Conservation (phyloP, 1,140 invertebrate genomes). For the Asbolus verrucosus region DNA sequence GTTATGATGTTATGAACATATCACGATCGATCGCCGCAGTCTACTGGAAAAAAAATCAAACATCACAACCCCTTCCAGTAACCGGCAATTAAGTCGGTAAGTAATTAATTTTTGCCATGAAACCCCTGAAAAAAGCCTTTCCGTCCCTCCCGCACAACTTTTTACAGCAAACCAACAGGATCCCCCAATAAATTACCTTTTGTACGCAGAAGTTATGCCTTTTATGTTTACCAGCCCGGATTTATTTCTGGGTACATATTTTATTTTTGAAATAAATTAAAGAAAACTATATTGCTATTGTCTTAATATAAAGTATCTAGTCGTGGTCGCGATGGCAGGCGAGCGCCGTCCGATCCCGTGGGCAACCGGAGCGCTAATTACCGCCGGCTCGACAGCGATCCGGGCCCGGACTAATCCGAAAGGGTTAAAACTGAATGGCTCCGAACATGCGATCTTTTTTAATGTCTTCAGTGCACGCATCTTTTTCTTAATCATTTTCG, state of each 20-base stretch:
- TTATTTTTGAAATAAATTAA: slow-evolving; percentile 49
- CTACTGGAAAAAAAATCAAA: background rate
- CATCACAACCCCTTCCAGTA: slow-evolving; percentile 13
- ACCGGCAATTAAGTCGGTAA: slow-evolving; percentile 13
- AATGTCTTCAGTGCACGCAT: slow-evolving; percentile 52
- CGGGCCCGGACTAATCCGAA: slow-evolving; percentile 15
- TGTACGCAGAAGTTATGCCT: slow-evolving; percentile 18
- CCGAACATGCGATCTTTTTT: slow-evolving; percentile 53
- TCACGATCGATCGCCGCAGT: slow-evolving; percentile 17
- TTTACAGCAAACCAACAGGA: background rate
- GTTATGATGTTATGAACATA: slow-evolving; percentile 1
- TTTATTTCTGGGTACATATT: slow-evolving; percentile 19
- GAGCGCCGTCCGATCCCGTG: background rate
- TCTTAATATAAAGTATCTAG: slow-evolving; percentile 44
- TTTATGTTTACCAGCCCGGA: slow-evolving; percentile 13
- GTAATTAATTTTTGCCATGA: slow-evolving; percentile 27
- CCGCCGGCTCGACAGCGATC: background rate
- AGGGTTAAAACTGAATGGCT: slow-evolving; percentile 50
- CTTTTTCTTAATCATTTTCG: slow-evolving; percentile 51
- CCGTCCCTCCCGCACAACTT: background rate
- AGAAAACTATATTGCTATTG: slow-evolving; percentile 49
- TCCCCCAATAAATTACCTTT: slow-evolving; percentile 14
- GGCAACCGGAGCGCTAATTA: slow-evolving; percentile 2
- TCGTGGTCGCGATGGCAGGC: background rate
- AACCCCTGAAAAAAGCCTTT: slow-evolving; percentile 6